Evolutionary conservation across 2,797 vertebrate genomes (phyloP).

Genomic region (Otus scops): DNA sequence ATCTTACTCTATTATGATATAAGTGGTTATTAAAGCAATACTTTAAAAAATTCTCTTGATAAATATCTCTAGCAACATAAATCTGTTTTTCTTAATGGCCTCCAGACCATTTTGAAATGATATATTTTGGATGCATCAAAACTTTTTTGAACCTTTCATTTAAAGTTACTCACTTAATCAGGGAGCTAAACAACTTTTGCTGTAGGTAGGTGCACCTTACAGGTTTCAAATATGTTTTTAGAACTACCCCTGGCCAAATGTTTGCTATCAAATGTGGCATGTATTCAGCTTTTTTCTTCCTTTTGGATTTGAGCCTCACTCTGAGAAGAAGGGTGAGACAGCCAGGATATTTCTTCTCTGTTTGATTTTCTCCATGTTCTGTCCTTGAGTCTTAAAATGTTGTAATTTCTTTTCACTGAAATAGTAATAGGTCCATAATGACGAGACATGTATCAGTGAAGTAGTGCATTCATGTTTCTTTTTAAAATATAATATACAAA

Average conservation of each 20-base stretch:
- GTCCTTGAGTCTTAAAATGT: neutral
- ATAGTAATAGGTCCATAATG: neutral
- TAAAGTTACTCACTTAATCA: neutral
- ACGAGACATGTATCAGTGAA: neutral
- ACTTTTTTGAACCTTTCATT: neutral
- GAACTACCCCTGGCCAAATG: neutral
- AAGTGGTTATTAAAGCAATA: neutral
- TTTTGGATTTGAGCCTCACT: neutral
- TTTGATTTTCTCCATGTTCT: neutral
- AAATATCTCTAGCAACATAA: neutral
- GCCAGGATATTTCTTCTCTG: neutral
- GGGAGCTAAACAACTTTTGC: neutral
- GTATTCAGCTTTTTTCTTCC: neutral
- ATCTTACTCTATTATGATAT: neutral
- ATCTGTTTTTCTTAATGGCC: neutral
- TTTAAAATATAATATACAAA: neutral
- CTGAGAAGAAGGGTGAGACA: neutral
- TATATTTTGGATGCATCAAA: neutral
- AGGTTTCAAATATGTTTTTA: neutral
- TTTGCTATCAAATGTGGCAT: neutral
- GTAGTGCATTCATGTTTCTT: neutral
- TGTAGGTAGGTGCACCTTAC: neutral
- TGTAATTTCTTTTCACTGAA: neutral
- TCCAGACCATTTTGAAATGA: neutral
- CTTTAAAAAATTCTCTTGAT: neutral